Conservation (phyloP, 2,113 vertebrate species). For the Origma solitaria region DNA sequence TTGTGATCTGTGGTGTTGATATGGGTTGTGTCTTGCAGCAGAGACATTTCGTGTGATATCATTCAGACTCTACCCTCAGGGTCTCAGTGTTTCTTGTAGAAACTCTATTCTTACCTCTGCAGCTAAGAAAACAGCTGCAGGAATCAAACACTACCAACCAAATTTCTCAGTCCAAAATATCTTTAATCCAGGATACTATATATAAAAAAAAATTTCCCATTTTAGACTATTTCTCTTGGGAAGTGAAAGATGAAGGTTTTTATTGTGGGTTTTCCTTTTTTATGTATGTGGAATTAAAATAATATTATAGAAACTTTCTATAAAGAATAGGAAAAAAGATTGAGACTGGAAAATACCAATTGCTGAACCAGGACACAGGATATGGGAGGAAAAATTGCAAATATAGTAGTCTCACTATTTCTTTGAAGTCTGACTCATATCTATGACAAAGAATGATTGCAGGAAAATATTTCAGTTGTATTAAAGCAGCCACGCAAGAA, state of each 20-base stretch:
- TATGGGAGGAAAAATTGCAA: neutral
- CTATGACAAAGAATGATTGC: neutral
- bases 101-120: neutral
- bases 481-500: neutral
- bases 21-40: neutral
- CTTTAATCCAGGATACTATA: neutral
- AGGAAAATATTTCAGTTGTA: constrained; percentile 2
- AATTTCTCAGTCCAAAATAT: neutral
- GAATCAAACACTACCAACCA: neutral
- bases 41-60: neutral
- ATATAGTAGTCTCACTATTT: neutral
- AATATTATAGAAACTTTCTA: neutral
- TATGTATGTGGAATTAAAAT: neutral
- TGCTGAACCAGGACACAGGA: neutral
- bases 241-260: neutral
- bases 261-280: neutral
- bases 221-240: constrained; percentile 12
- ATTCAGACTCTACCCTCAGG: neutral
- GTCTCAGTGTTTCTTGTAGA: neutral
- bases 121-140: neutral
- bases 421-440: constrained; percentile 12
- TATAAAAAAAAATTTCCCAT: neutral
- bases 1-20: neutral
- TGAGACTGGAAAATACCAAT: constrained; percentile 10
- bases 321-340: neutral